Evolutionary conservation across 2,888 invertebrate genomes (phyloP), one percentile per base, ranked within the genome.

Genomic region (Diaphora mendica): DNA sequence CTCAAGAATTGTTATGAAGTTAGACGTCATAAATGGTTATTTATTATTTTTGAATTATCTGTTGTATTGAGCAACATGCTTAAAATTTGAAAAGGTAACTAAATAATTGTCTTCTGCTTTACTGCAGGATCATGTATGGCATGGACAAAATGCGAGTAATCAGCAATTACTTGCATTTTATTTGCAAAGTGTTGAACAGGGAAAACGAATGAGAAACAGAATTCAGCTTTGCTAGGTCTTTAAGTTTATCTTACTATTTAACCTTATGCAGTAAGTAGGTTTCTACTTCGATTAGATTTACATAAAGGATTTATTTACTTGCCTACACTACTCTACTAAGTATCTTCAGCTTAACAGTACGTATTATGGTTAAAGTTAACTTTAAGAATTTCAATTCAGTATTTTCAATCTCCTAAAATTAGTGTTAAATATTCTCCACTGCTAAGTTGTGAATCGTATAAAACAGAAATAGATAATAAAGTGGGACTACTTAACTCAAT

Each of bases 1-100:
- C 79, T 78, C 82, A 70, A 77, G 73, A 76, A 77, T 79, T 75
- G 73, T 69, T 76, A 70, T 77, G 66, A 78, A 75, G 69, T 35
- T 48, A 71, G 72, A 69, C 69, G 55, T 70, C 20, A 55, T 48
- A 17, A 68, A 62, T 55, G 3, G 73, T 82, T 78, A 4, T 70
- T 78, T 30, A 62, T 68, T 74, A 76, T 79, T 62, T 80, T 83
- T 68, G n/a, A 67, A 75, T 66, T 66, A 51, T 39, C 64, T 59
- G 55, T 23, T 33, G n/a, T 23, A n/a, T 59, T 33, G 23, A 70
- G 20, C 30, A 17, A 9, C 11, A 30, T 5, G 0, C 15, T 30
- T 17, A 17, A 62, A 62, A 62, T 30, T 59, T 3, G 13, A 15
- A 59, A 26, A 59, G 0, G 1, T 13, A 59, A 26, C 13, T 26